A percentile compares a stretch with the other conserved stretches of the same genome.
These are phyloP conservation scores for Venustoraphidia nigricollis DNA, from an alignment of 2,888 invertebrate species.

Conservation along the genomic window DNA sequence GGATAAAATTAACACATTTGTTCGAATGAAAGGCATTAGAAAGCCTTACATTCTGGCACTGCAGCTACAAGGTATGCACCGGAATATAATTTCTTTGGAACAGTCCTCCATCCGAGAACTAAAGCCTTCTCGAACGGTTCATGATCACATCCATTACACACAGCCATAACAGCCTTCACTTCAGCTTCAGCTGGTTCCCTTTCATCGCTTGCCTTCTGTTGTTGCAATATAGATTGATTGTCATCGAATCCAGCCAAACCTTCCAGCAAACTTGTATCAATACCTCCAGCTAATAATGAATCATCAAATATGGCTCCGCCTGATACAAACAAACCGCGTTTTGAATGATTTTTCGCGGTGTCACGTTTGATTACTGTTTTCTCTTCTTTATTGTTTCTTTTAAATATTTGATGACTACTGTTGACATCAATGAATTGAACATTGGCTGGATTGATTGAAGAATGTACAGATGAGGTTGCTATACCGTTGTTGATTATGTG, in stretches of 20 bases:
- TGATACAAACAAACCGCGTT: slow-evolving; percentile 48
- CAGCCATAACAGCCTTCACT: slow-evolving; percentile 62
- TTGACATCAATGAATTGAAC: slow-evolving; percentile 45
- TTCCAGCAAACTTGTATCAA: slow-evolving; percentile 36
- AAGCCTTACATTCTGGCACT: slow-evolving; percentile 45
- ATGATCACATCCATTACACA: slow-evolving; percentile 57
- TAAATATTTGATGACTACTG: slow-evolving; percentile 33
- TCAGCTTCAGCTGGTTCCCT: slow-evolving; percentile 73
- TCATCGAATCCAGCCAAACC: slow-evolving; percentile 59
- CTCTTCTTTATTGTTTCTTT: slow-evolving; percentile 25
- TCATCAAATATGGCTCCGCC: slow-evolving; percentile 57
- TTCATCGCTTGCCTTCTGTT: slow-evolving; percentile 51
- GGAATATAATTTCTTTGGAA: slow-evolving; percentile 56
- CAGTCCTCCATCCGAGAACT: slow-evolving; percentile 59
- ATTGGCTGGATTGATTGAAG: slow-evolving; percentile 38
- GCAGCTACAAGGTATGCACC: slow-evolving; percentile 56
- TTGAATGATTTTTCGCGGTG: slow-evolving; percentile 35
- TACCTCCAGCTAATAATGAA: slow-evolving; percentile 27
- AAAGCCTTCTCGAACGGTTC: slow-evolving; percentile 72
- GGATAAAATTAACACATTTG: no score
- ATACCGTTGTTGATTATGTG: no score
- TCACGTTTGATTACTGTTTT: slow-evolving; percentile 5
- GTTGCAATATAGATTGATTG: slow-evolving; percentile 36
- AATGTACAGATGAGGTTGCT: slow-evolving; percentile 13
- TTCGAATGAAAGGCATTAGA: slow-evolving; percentile 23